Base-by-base conservation (phyloP, 2,888 invertebrate genomes). In the Apodemia hepburni region DNA sequence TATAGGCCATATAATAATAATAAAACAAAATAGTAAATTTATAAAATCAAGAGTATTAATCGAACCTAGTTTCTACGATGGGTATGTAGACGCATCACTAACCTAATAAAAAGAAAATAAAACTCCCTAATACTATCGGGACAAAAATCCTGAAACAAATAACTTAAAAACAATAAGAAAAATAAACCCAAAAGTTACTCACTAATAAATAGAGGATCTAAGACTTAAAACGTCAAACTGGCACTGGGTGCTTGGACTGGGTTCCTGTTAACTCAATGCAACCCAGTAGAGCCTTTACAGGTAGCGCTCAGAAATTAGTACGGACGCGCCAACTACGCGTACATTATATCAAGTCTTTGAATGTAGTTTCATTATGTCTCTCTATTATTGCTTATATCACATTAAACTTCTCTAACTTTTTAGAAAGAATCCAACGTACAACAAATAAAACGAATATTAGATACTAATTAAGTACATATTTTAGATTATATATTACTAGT, bases 101-200 rank as follows among this genome's bases (percentile, higher is more conserved):
- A 85, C 87, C 85, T 85, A 87, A 88, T 87, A 85, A 85, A 89
- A 89, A 87, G 78, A 89, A 89, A 89, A 89, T 88, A 88, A 91
- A 90, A 89, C 88, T 88, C 91, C 91, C 91, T 91, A 90, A 90
- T 86, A 84, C 90, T 91, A 91, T 85, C 84, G 90, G 91, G 91
- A 91, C 90, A 90, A 91, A 91, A 91, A 90, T 89, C 89, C 90
- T 84, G 88, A 89, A 90, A 87, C 88, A 87, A 88, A 90, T 87
- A 90, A 91, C 88, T 89, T 90, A 90, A 90, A 91, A 90, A 89
- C 87, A 89, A 88, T 88, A 89, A 85, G 87, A 90, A 89, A 90
- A 88, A 87, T 84, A 84, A 91, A 89, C 86, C 86, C 84, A 86
- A 90, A 90, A 88, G 85, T 89, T 89, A 90, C 89, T 87, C 84